These are phyloP conservation scores for Myanophis thanlyinensis DNA, from an alignment of 2,113 vertebrate species.

Conservation along the genomic window DNA sequence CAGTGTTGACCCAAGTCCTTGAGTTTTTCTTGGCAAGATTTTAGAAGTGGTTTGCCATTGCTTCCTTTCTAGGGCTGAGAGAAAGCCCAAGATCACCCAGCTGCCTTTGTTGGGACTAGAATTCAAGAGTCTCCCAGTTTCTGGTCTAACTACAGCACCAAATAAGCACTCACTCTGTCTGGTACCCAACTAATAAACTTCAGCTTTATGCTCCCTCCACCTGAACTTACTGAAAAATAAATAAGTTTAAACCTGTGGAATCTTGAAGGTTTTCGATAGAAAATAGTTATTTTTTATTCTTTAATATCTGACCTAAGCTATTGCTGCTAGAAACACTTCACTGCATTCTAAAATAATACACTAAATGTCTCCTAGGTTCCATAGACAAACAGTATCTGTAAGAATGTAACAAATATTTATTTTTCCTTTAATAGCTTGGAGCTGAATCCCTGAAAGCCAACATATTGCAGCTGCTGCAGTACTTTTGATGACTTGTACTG, in stretches of 20 bases:
- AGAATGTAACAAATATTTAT: not conserved
- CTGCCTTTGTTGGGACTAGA: not conserved
- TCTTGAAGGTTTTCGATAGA: not conserved
- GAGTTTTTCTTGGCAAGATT: not conserved
- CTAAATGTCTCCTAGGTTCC: not conserved
- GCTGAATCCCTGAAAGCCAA: not conserved
- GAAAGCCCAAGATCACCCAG: not conserved
- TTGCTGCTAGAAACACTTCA: not conserved
- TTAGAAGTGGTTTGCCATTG: not conserved
- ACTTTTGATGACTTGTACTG: not conserved
- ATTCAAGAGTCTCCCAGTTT: not conserved
- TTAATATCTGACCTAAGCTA: not conserved
- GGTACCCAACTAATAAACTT: not conserved
- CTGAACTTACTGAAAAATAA: not conserved
- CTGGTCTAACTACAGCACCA: not conserved
- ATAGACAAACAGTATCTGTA: not conserved
- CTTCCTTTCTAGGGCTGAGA: not conserved
- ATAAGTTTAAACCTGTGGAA: not conserved
- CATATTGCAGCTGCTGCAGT: not conserved
- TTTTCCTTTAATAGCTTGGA: not conserved
- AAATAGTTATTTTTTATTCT: not conserved
- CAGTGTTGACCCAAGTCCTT: not conserved
- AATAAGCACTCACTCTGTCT: not conserved
- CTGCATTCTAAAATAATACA: not conserved
- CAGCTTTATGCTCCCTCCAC: not conserved